phyloP scores from a whole-genome alignment of 1,140 invertebrate species.

The Heterodera carotae region DNA sequence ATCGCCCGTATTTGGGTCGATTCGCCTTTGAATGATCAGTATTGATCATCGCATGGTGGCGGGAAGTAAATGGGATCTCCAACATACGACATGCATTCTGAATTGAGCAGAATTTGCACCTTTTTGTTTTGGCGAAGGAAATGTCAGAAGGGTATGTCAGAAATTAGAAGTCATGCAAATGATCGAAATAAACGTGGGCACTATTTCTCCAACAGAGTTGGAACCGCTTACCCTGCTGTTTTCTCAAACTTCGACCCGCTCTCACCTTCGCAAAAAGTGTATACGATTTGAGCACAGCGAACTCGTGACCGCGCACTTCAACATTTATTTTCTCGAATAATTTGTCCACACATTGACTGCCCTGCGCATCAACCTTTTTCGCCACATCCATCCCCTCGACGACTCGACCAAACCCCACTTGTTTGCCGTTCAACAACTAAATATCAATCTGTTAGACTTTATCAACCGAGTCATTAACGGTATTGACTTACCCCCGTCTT shows the following conservation, averaged over 20 bases:
- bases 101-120: conserved; percentile 12
- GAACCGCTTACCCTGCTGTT: too few relatives aligned
- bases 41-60: conserved; percentile 15
- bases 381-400: conserved; percentile 86
- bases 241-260: too few relatives aligned
- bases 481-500: conserved; percentile 79
- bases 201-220: too few relatives aligned
- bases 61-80: conserved; percentile 36
- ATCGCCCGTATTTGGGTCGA: conserved; percentile 53
- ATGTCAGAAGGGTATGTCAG: too few relatives aligned
- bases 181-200: too few relatives aligned
- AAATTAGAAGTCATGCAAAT: too few relatives aligned
- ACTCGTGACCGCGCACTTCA: conserved; percentile 63
- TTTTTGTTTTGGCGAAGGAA: too few relatives aligned
- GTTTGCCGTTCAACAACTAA: conserved; percentile 64
- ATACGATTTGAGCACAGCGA: conserved; percentile 59
- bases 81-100: conserved; percentile 56
- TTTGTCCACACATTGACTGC: conserved; percentile 53
- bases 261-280: conserved; percentile 54
- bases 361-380: conserved; percentile 78
- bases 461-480: too few relatives aligned
- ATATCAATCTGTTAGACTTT: too few relatives aligned
- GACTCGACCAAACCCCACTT: conserved; percentile 79
- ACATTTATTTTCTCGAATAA: conserved; percentile 55
- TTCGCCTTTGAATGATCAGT: neutral